Percentiles rank a stretch among this genome's conserved stretches.
phyloP scores from a whole-genome alignment of 2,797 vertebrate genomes.

The Thripadectes ignobilis region DNA sequence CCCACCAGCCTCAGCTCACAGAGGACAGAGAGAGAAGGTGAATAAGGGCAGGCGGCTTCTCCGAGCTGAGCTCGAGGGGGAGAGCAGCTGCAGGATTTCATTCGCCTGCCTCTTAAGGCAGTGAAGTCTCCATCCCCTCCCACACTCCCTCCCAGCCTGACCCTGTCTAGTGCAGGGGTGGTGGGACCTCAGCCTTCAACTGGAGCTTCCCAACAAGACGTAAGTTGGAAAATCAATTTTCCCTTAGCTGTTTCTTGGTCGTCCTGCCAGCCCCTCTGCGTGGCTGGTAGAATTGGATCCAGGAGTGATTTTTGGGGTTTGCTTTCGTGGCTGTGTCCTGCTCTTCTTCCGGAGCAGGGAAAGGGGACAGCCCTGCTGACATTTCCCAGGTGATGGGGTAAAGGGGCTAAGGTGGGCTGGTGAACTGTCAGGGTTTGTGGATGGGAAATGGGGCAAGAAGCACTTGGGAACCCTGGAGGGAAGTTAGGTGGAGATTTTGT shows the following conservation, averaged over 20 bases:
- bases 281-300: rapidly evolving
- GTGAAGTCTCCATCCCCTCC: slow-evolving; percentile 45
- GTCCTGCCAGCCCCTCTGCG: background rate
- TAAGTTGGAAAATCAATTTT: slow-evolving; percentile 36
- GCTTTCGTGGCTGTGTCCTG: background rate
- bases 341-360: background rate
- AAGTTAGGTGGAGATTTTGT: background rate
- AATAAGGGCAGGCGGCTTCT: background rate
- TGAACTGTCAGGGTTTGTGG: background rate
- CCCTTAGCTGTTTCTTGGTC: background rate
- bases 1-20: background rate
- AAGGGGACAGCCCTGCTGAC: background rate
- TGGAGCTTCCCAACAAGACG: background rate
- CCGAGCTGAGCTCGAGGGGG: background rate
- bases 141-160: background rate
- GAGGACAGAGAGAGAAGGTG: background rate
- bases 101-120: slow-evolving; percentile 60
- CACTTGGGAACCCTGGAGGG: background rate
- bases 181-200: slow-evolving; percentile 12
- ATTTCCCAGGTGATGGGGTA: rapidly evolving
- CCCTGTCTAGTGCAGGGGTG: background rate
- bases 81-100: background rate
- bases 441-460: background rate
- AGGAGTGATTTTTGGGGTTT: background rate
- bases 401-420: background rate